Base-by-base conservation (phyloP, 2,797 vertebrate species). In the Sphaeramia orbicularis region DNA sequence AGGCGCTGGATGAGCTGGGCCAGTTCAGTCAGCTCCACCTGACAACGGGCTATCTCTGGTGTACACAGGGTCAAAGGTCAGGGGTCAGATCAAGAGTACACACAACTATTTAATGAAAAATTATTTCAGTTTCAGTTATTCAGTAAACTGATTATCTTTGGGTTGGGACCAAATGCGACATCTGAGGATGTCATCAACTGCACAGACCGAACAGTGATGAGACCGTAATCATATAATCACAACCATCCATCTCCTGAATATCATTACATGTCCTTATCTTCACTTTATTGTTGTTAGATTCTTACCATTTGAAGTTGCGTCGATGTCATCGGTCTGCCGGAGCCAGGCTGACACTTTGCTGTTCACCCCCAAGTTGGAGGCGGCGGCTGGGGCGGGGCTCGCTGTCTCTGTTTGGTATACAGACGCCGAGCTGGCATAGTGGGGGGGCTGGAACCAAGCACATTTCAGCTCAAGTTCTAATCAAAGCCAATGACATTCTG, bases 311-410 rank as follows among this genome's bases (percentile, higher is more conserved):
- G 87, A 80, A 10, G 89, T 82, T 0, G 74, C 69, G 8, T 93
- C 87, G 1, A 95, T 88, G 32, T 95, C 92, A 0, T 95, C 91
- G 4, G 93, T 96, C 84, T 96, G 95, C 88, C 95, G 93, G 65
- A 97, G 93, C 97, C 96, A 97, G 0, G 95, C 94, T 0, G 93
- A 91, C 72, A 97, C 95, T 76, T 96, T 97, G 71, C 14, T 85
- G 78, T 76, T 90, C 19, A 91, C 94, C 41, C 71, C 84, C 42
- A 84, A 91, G 36, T 83, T 80, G 59, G 93, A 84, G 48, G 90
- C 0, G 0, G 66, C 16, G 2, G 77, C n/a, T 19, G 2, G 91
- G 81, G 81, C 86, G 1, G 93, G 88, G 58, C 88, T 86, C 2
- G 4, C 65, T 19, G 43, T 43, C 10, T 88, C 81, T 4, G 74